Evolutionary conservation across 2,797 vertebrate species (phyloP).

Genomic region (Sebastolobus alascanus): DNA sequence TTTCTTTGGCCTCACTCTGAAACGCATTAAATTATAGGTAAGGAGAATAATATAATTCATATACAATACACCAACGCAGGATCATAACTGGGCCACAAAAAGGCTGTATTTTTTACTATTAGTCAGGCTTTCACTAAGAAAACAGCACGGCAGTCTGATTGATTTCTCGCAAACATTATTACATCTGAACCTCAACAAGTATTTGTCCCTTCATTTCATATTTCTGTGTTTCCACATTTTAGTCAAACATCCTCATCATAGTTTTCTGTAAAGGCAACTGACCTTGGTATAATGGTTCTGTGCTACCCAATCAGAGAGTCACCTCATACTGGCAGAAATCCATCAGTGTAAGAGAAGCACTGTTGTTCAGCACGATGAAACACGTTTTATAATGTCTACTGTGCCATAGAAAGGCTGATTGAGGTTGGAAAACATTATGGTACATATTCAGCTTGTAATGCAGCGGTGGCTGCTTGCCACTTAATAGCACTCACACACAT

Average conservation of each 20-base stretch:
- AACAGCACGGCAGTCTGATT: neutral
- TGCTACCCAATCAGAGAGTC: neutral
- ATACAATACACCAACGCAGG: neutral
- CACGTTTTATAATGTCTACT: slow-evolving; percentile 4
- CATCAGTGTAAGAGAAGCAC: slow-evolving; percentile 1
- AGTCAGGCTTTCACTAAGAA: neutral
- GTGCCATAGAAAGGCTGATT: slow-evolving; percentile 33
- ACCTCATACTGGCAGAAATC: slow-evolving; percentile 9
- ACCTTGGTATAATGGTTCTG: neutral
- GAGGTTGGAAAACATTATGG: slow-evolving; percentile 27
- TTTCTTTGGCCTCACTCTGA: slow-evolving; percentile 7
- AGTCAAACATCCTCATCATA: neutral
- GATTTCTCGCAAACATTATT: slow-evolving; percentile 11
- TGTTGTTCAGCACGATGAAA: slow-evolving; percentile 20
- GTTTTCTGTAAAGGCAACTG: slow-evolving; percentile 5
- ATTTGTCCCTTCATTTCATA: neutral
- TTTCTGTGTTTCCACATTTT: slow-evolving; percentile 1
- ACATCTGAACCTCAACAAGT: neutral
- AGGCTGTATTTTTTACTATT: neutral
- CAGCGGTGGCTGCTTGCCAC: slow-evolving; percentile 22
- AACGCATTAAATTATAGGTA: slow-evolving; percentile 8
- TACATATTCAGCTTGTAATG: slow-evolving; percentile 29
- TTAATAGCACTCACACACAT: slow-evolving; percentile 15
- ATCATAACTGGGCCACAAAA: neutral
- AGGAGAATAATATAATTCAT: neutral